These are phyloP conservation scores for Callospermophilus lateralis DNA, from an alignment of 2,113 vertebrate species.

Conservation along the genomic window DNA sequence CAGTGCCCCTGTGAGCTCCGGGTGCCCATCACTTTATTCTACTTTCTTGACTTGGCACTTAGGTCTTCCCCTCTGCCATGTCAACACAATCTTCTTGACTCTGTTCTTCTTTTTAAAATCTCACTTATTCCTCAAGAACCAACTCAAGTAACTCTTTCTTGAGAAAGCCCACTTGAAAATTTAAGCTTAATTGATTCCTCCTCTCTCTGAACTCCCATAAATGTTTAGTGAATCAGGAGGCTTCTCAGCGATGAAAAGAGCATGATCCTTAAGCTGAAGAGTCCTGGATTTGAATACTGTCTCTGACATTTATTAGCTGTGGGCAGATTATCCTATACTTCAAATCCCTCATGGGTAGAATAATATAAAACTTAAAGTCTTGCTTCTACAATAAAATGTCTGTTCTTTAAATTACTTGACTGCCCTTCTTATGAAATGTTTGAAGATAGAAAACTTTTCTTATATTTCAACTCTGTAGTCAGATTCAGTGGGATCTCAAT, in stretches of 20 bases:
- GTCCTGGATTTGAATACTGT: not conserved
- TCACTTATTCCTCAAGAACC: constrained; percentile 33
- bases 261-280: not conserved
- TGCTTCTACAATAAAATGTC: not conserved
- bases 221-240: not conserved
- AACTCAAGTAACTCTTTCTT: not conserved
- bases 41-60: not conserved
- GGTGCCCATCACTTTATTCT: not conserved
- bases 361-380: not conserved
- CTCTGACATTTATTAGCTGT: not conserved
- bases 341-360: constrained; percentile 26
- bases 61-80: not conserved
- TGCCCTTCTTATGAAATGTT: not conserved
- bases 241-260: not conserved
- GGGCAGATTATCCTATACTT: not conserved
- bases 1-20: not conserved
- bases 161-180: constrained; percentile 30
- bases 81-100: not conserved
- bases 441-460: not conserved
- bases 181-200: constrained; percentile 42
- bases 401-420: not conserved
- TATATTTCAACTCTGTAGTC: not conserved
- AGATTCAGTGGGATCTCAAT: not conserved
- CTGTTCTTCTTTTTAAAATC: not conserved
- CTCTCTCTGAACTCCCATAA: constrained; percentile 34